phyloP scores from a whole-genome alignment of 2,113 vertebrate species.

The Bubalus kerabau region DNA sequence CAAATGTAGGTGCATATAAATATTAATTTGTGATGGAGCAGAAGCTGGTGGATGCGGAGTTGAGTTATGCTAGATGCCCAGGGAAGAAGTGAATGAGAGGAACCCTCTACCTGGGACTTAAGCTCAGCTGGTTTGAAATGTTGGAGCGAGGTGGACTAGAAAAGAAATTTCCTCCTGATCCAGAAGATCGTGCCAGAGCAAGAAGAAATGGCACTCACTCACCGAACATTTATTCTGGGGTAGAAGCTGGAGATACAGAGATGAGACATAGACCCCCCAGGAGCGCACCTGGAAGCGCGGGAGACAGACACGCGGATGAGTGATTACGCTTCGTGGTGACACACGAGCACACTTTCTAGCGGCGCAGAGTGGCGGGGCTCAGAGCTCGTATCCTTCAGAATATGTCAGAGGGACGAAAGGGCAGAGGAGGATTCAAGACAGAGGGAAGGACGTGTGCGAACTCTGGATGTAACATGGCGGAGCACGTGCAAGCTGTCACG shows the following conservation, averaged over 20 bases:
- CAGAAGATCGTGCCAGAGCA: background rate
- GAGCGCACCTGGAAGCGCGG: rapidly evolving
- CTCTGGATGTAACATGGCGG: no score
- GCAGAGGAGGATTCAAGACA: background rate
- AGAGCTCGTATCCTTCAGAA: background rate
- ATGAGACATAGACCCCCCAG: background rate
- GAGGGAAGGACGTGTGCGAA: background rate
- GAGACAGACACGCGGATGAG: background rate
- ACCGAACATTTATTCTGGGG: background rate
- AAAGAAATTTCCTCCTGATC: background rate
- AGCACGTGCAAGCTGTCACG: rapidly evolving
- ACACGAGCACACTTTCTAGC: rapidly evolving
- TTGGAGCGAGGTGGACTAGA: background rate
- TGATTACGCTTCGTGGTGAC: background rate
- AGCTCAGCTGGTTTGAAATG: background rate
- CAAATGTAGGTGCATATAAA: background rate
- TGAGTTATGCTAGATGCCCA: background rate
- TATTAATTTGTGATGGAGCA: background rate
- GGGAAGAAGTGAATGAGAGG: background rate
- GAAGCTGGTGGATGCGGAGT: background rate
- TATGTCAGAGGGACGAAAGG: background rate
- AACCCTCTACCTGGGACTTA: background rate
- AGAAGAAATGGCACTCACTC: background rate
- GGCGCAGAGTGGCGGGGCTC: no score
- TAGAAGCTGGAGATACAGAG: background rate